Evolutionary conservation across 1,140 invertebrate genomes (phyloP).

Genomic region (Varroa destructor): DNA sequence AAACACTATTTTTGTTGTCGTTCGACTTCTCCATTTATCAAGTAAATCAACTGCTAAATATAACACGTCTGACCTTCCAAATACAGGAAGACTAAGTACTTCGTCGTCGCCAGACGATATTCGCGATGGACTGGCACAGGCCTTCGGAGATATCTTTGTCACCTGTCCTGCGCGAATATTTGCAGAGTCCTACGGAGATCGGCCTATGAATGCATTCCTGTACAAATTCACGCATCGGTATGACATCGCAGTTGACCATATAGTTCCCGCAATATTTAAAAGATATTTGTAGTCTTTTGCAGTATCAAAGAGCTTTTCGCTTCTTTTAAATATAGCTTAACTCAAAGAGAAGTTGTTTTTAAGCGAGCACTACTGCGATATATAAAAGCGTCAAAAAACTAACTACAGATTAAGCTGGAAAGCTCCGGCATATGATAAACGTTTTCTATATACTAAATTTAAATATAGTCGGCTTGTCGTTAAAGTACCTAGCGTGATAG

Average conservation of each 20-base stretch:
- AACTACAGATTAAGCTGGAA: no score
- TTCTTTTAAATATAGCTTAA: no score
- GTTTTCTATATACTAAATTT: no score
- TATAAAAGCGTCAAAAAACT: no score
- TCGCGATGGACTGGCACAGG: neutral
- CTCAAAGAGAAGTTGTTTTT: no score
- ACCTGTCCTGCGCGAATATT: slow-evolving; percentile 13
- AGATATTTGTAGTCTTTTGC: no score
- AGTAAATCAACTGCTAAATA: neutral
- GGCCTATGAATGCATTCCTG: slow-evolving; percentile 24
- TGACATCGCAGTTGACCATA: neutral
- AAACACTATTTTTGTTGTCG: neutral
- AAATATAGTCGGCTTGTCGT: no score
- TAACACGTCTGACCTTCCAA: neutral
- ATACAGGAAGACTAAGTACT: neutral
- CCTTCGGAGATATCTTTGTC: slow-evolving; percentile 17
- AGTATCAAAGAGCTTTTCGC: no score
- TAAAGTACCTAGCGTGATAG: no score
- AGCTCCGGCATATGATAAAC: no score
- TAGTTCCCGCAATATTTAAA: no score
- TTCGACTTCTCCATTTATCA: neutral
- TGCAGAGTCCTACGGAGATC: slow-evolving; percentile 20
- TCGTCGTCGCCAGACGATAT: neutral
- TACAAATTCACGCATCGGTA: slow-evolving; percentile 22
- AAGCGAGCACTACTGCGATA: no score